Evolutionary conservation across 2,888 invertebrate species (phyloP).

Genomic region (Cephus pygmeus): DNA sequence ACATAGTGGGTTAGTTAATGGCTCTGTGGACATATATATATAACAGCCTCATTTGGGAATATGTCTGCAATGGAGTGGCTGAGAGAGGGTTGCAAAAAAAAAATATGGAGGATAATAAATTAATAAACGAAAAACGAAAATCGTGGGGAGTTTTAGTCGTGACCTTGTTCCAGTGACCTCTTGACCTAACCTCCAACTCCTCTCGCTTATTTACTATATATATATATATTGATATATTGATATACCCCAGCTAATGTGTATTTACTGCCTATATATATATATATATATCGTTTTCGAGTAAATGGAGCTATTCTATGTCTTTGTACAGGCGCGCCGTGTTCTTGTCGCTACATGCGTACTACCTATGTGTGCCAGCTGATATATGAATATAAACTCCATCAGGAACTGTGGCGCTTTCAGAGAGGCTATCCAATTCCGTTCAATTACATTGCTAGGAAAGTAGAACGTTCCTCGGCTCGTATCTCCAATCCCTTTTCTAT

Average conservation of each 20-base stretch:
- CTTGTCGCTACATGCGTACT: neutral
- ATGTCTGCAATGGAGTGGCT: neutral
- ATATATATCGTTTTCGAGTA: neutral
- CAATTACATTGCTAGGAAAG: no score
- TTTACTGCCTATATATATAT: neutral
- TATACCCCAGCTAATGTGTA: neutral
- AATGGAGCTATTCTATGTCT: neutral
- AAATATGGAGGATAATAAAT: constrained; percentile 26
- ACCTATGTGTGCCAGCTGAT: neutral
- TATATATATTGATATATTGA: neutral
- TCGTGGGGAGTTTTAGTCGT: neutral
- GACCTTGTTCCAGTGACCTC: constrained; percentile 53
- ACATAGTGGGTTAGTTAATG: neutral
- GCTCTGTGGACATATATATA: neutral
- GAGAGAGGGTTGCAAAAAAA: neutral
- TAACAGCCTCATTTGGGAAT: neutral
- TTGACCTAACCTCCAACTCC: constrained; percentile 36
- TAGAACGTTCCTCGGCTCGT: no score
- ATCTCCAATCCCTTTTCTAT: no score
- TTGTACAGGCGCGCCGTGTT: neutral
- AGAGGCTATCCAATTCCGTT: neutral
- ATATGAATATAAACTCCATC: neutral
- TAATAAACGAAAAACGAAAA: constrained; percentile 7
- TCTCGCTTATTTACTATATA: neutral
- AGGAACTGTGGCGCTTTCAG: neutral